A percentile compares a stretch with the other conserved stretches of the same genome.
phyloP scores from a whole-genome alignment of 2,797 vertebrate species.

The Chrysolophus pictus region DNA sequence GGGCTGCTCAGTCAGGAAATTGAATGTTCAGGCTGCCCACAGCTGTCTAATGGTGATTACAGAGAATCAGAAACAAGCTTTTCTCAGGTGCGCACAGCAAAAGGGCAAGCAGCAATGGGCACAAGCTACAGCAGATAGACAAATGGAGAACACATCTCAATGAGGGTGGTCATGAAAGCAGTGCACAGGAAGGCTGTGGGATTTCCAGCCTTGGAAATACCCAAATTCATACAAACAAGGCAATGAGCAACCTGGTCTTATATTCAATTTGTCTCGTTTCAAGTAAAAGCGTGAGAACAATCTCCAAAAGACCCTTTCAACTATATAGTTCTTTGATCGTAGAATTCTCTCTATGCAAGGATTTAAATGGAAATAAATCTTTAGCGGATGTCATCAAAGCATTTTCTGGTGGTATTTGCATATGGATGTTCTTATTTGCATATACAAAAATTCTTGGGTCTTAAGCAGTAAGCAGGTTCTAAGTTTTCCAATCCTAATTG shows the following conservation, averaged over 20 bases:
- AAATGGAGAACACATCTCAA: not conserved
- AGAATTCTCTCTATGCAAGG: not conserved
- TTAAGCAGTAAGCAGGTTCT: not conserved
- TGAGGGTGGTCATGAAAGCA: not conserved
- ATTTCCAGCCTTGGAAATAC: not conserved
- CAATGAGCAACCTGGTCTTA: not conserved
- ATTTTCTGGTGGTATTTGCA: conserved; percentile 4
- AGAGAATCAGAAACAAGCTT: not conserved
- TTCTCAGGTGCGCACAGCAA: not conserved
- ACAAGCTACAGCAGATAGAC: not conserved
- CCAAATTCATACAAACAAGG: not conserved
- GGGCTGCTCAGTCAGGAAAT: not conserved
- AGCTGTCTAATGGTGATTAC: not conserved
- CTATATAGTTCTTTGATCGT: not conserved
- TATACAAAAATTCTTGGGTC: not conserved
- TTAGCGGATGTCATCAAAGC: not conserved
- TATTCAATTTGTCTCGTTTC: not conserved
- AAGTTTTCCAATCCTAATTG: conserved; percentile 8
- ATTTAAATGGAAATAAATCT: conserved; percentile 9
- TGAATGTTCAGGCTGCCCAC: not conserved
- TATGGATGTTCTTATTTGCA: not conserved
- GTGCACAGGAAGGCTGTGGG: not conserved
- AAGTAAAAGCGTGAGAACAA: not conserved
- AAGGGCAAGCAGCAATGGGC: not conserved
- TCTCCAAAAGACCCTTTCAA: not conserved